Conservation (phyloP, 2,888 invertebrate genomes). For the Diploptera punctata region DNA sequence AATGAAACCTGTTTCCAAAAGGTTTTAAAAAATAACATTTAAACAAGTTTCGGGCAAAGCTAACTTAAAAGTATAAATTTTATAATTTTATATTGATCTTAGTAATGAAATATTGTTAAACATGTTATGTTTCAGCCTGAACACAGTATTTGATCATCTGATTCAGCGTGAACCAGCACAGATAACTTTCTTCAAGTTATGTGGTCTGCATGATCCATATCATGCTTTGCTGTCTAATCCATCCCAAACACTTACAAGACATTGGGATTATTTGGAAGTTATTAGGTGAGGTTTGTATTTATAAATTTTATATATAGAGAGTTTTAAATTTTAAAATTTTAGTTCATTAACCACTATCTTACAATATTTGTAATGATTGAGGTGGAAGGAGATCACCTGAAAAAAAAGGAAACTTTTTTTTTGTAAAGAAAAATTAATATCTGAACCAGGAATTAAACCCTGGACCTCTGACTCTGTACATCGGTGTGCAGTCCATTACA, state of each 20-base stretch:
- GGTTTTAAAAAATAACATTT: too few species aligned
- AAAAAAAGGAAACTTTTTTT: neutral
- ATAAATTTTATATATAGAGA: neutral
- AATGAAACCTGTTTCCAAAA: too few species aligned
- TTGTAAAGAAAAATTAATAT: too few species aligned
- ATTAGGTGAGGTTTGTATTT: neutral
- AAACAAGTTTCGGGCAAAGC: too few species aligned
- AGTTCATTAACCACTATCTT: neutral
- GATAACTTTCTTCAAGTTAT: neutral
- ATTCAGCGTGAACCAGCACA: slow-evolving; percentile 12
- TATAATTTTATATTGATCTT: too few species aligned
- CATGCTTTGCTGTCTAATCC: neutral
- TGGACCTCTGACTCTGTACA: too few species aligned
- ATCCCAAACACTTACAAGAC: neutral
- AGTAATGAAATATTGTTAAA: neutral
- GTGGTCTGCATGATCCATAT: neutral
- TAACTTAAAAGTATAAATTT: too few species aligned
- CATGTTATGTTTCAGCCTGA: neutral
- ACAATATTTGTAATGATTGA: neutral
- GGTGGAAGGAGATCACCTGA: neutral
- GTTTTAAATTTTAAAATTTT: neutral
- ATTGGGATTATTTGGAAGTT: slow-evolving; percentile 18
- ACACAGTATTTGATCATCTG: neutral
- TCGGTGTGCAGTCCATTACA: too few species aligned
- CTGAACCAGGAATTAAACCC: too few species aligned